Conservation (phyloP, 2,888 invertebrate genomes). For the Hirtodrosophila alboralis region DNA sequence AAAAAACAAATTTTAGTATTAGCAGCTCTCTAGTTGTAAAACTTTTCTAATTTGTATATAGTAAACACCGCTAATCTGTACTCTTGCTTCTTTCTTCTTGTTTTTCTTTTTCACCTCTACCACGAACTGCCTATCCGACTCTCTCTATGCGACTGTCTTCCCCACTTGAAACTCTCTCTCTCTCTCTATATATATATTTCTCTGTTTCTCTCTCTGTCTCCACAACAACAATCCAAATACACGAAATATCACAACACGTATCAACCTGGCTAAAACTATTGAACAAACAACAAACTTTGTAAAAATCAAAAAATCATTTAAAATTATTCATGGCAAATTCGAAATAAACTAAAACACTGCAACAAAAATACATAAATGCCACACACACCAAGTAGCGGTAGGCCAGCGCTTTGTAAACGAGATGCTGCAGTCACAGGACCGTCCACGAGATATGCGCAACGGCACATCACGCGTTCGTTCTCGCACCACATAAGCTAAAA, state of each 20-base stretch:
- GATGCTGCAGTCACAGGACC: constrained; percentile 84
- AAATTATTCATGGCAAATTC: constrained; percentile 45
- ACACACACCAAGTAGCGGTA: constrained; percentile 76
- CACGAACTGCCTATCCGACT: constrained; percentile 61
- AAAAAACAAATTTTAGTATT: constrained; percentile 23
- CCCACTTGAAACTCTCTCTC: constrained; percentile 42
- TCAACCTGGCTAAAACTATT: constrained; percentile 52
- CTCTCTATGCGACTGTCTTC: constrained; percentile 64
- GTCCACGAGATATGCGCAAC: constrained; percentile 83
- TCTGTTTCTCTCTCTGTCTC: constrained; percentile 13
- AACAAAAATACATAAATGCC: constrained; percentile 35
- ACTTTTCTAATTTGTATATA: constrained; percentile 64
- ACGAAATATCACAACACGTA: constrained; percentile 33
- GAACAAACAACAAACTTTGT: constrained; percentile 20
- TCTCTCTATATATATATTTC: constrained; percentile 13
- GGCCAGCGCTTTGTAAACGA: constrained; percentile 84
- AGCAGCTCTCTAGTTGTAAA: constrained; percentile 57
- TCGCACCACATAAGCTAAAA: constrained; percentile 78
- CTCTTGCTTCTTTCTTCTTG: constrained; percentile 76
- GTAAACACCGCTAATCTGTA: constrained; percentile 77
- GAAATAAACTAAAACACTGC: constrained; percentile 14
- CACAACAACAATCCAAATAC: constrained; percentile 42
- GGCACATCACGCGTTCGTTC: constrained; percentile 71
- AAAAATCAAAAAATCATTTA: constrained; percentile 25
- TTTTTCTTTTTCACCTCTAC: constrained; percentile 74